Base-by-base conservation (phyloP, 1,140 invertebrate genomes). In the Drosophila orena region DNA sequence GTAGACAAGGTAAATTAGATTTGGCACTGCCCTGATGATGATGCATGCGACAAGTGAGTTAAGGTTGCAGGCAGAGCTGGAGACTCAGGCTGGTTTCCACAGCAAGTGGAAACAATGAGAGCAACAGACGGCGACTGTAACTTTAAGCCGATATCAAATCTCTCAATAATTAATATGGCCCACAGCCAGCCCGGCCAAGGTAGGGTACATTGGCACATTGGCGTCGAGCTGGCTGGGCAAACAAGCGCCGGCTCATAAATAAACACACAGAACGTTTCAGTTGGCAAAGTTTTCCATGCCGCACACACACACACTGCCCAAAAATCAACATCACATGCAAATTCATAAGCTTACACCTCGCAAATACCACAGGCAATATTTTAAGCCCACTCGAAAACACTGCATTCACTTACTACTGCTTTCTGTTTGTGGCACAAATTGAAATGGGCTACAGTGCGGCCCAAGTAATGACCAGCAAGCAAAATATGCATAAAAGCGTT, bases 71-170 rank as follows among this genome's bases (percentile, higher is more conserved):
- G n/a, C 34, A 34, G 30, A 15, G 12, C 27, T 11, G 2, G 35
- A 3, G 2, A 8, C n/a, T n/a, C 27, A 24, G 15, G 10, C 42
- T n/a, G 57, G 11, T 46, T 17, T 1, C 17, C 17, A 55, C 47
- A 55, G 61, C 49, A 59, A 22, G 49, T 46, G 14, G 47, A 65
- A 83, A 78, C 79, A 75, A 66, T 69, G 60, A 58, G 55, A 71
- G 65, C 46, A 62, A 60, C 71, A 73, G 72, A 58, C 71, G 50
- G 46, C 35, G 15, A 37, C 43, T 44, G 59, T 74, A 81, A 88
- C 83, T 88, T 88, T 88, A 88, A 88, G 83, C 79, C 59, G 84
- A 88, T 88, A 88, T 83, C 66, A 88, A 88, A 88, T 88, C 79
- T 88, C 77, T 88, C 76, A 88, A 88, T 88, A 88, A 88, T 88